Evolutionary conservation across 1,140 invertebrate species (phyloP).

Genomic region (Eurosta solidaginis): DNA sequence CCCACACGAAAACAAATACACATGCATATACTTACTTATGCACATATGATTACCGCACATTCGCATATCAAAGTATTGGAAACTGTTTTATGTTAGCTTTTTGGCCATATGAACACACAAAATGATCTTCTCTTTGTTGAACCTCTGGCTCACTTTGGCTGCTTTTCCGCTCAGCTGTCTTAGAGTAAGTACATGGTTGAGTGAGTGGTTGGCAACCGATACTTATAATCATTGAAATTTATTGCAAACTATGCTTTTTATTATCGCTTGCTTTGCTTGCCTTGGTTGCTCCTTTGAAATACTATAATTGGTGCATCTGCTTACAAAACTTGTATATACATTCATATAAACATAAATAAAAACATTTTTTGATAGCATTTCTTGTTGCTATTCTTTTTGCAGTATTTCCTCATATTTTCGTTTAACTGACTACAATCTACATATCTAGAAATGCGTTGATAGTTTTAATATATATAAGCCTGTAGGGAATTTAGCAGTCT

Average conservation of each 20-base stretch:
- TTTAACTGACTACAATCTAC: constrained; percentile 13
- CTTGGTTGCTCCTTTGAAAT: neutral
- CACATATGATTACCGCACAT: constrained; percentile 19
- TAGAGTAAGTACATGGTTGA: neutral
- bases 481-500: no score
- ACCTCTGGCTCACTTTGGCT: neutral
- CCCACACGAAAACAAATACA: neutral
- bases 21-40: neutral
- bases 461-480: neutral
- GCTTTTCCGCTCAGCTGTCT: neutral
- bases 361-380: neutral
- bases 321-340: neutral
- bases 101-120: neutral
- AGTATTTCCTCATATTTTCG: neutral
- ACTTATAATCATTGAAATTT: constrained; percentile 27
- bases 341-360: no score
- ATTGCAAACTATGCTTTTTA: constrained; percentile 26
- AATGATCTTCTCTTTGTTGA: neutral
- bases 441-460: neutral
- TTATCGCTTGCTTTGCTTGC: neutral
- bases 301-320: neutral
- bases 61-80: constrained; percentile 8
- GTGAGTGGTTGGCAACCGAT: constrained; percentile 20
- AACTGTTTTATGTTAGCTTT: constrained; percentile 15
- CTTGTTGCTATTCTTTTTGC: neutral